Evolutionary conservation across 1,140 invertebrate species (phyloP), one percentile per base, ranked within the genome.

Genomic region (Rhopalosiphum padi): DNA sequence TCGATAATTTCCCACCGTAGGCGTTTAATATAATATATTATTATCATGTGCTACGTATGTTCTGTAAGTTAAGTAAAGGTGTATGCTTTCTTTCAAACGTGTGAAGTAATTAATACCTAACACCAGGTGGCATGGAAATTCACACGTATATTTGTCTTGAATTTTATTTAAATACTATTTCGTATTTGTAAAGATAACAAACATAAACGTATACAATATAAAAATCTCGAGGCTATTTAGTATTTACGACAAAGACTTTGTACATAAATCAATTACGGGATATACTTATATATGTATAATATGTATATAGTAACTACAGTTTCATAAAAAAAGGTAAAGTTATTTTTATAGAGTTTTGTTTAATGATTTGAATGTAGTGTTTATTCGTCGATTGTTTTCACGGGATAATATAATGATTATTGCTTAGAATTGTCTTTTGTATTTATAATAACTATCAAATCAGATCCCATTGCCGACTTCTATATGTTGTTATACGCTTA

Each of bases 71-170:
- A 83, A 7, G 77, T 83, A 83, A 35, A 83, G 23, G 23, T 68
- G 37, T 18, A 43, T 55, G 43, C 60, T 77, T 43, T 77, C 30
- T 92, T 51, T 35, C 21, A 51, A 48, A 92, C 43, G 91, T 92
- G 91, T 51, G 91, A 92, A 92, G 91, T 93, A 93, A 93, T 93
- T 93, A 93, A 93, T 93, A 93, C 82, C 37, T 55, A 83, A 83
- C 48, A 55, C 82, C 91, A n/a, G 91, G 91, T 86, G 82, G 91
- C 35, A 37, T 85, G 23, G 68, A 55, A 85, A 86, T 85, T 43
- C 82, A 93, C 82, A 60, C 77, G 46, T 82, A 53, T 55, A n/a
- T 82, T 53, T 37, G n/a, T 82, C 91, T 92, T 30, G 60, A 2
- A 77, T 91, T 51, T 6, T n/a, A 22, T 37, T 35, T 30, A 9